These are phyloP conservation scores for Drosophila paramelanica DNA, from an alignment of 2,888 invertebrate species.

Conservation along the genomic window DNA sequence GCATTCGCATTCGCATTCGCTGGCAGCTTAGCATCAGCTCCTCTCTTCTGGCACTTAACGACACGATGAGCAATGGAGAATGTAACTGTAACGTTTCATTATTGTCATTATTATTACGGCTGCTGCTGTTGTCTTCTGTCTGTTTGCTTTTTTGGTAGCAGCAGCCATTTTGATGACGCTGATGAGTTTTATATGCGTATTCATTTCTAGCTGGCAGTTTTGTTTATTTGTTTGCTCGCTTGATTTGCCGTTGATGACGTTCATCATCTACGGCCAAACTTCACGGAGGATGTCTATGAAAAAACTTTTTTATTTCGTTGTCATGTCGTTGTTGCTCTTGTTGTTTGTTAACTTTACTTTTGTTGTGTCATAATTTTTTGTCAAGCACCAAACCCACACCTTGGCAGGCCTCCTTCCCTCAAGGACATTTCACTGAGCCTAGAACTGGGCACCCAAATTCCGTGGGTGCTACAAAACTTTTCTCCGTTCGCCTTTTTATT, in stretches of 20 bases:
- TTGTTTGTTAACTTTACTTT: conserved; percentile 57
- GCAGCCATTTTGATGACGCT: conserved; percentile 67
- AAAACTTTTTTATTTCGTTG: conserved; percentile 58
- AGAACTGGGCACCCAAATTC: conserved; percentile 10
- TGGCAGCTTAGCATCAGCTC: conserved; percentile 51
- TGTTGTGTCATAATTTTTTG: conserved; percentile 55
- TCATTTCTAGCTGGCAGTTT: conserved; percentile 60
- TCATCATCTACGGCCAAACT: conserved; percentile 45
- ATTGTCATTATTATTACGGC: conserved; percentile 51
- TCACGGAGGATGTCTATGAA: conserved; percentile 21
- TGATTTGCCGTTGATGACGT: conserved; percentile 70
- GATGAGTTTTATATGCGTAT: conserved; percentile 65
- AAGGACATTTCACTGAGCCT: conserved; percentile 15
- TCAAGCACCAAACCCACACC: conserved; percentile 8
- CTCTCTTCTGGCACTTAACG: conserved; percentile 59
- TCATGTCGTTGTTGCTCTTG: conserved; percentile 35
- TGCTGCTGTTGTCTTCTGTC: conserved; percentile 12
- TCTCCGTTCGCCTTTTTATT: conserved; percentile 16
- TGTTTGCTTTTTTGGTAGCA: conserved; percentile 24
- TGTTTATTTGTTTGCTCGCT: conserved; percentile 61
- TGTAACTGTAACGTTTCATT: conserved; percentile 68
- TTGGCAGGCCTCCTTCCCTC: background rate
- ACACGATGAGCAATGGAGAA: conserved; percentile 52
- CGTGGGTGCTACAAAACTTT: conserved; percentile 20
- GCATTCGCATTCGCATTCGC: conserved; percentile 33